phyloP scores from a whole-genome alignment of 2,113 vertebrate species.

The Ursus arctos region DNA sequence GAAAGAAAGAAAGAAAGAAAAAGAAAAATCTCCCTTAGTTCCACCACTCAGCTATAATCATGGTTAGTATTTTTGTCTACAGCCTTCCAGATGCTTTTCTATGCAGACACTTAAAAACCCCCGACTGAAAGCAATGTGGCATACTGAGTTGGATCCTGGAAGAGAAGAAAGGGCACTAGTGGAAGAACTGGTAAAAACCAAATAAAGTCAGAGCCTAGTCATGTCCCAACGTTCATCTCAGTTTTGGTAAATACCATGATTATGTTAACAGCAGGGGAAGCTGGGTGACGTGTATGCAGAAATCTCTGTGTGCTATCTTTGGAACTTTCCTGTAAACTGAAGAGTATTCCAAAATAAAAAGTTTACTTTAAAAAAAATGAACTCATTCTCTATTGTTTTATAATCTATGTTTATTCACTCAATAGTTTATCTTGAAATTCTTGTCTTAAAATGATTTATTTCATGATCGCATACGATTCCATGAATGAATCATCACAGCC shows the following conservation, averaged over 20 bases:
- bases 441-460: slow-evolving; percentile 57
- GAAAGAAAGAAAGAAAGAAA: background rate
- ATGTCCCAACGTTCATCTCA: background rate
- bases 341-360: slow-evolving; percentile 32
- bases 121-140: background rate
- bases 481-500: slow-evolving; percentile 73
- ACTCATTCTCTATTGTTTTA: slow-evolving; percentile 41
- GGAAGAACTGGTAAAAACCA: slow-evolving; percentile 28
- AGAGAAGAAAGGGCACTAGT: background rate
- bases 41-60: background rate
- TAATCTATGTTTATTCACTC: background rate
- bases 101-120: background rate
- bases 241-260: slow-evolving; percentile 3
- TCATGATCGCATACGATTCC: background rate
- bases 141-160: background rate
- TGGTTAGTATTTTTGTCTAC: background rate
- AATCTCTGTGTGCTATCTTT: slow-evolving; percentile 1
- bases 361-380: slow-evolving; percentile 39
- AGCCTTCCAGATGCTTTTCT: slow-evolving; percentile 18
- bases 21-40: background rate
- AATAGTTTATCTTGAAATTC: background rate
- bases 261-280: background rate
- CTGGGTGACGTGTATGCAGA: background rate
- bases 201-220: background rate
- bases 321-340: slow-evolving; percentile 48